phyloP scores from a whole-genome alignment of 2,888 invertebrate species.

The Rutpela maculata region DNA sequence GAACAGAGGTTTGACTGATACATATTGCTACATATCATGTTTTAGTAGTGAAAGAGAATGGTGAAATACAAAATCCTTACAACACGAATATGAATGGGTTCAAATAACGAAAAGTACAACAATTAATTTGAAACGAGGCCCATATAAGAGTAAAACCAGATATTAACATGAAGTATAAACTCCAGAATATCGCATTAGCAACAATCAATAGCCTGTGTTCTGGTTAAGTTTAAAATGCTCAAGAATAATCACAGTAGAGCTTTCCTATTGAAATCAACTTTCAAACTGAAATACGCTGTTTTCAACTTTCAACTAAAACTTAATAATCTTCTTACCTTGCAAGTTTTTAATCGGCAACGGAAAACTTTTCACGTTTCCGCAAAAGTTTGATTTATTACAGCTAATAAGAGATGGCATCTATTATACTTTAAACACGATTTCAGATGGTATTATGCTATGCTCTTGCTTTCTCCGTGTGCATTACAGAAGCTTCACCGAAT shows the following conservation, averaged over 20 bases:
- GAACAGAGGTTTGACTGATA: no score
- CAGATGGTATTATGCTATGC: not conserved
- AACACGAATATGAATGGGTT: no score
- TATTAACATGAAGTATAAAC: not conserved
- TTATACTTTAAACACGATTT: constrained; percentile 1
- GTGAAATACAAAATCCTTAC: no score
- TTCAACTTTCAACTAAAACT: constrained; percentile 32
- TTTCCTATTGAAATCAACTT: constrained; percentile 14
- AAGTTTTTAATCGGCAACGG: constrained; percentile 30
- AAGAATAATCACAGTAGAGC: constrained; percentile 24
- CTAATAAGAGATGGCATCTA: constrained; percentile 33
- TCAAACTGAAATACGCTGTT: constrained; percentile 12
- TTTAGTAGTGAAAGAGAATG: no score
- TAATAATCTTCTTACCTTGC: constrained; percentile 35
- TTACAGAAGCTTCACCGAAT: not conserved
- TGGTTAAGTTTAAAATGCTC: constrained; percentile 23
- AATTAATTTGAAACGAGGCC: no score
- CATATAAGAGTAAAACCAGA: not conserved
- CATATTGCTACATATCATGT: no score
- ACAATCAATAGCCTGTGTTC: constrained; percentile 10
- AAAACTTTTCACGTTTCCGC: constrained; percentile 23
- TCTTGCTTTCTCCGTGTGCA: not conserved
- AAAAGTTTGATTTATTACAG: constrained; percentile 33
- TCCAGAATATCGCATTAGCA: not conserved
- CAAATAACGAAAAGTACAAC: no score